Percentiles rank a stretch among this genome's conserved stretches.
Conservation (phyloP, 2,888 invertebrate species). For the Rotaria sp. region DNA sequence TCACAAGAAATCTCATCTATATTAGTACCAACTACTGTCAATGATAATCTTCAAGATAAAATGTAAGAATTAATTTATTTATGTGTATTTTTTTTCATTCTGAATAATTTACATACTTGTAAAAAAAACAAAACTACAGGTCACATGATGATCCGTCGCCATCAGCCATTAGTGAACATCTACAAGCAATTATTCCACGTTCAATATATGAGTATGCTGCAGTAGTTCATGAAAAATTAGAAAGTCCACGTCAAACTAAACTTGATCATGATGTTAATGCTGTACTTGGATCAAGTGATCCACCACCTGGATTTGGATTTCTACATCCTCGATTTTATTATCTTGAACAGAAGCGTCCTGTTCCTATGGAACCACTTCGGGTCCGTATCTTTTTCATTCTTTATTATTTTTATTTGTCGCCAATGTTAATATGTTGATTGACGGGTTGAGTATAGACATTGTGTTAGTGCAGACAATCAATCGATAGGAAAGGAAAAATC, state of each 20-base stretch:
- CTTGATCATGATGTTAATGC: constrained; percentile 3
- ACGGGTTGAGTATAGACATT: background rate
- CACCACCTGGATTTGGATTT: constrained; percentile 39
- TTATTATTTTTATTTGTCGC: background rate
- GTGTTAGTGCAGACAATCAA: background rate
- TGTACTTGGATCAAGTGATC: constrained; percentile 35
- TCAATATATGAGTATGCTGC: background rate
- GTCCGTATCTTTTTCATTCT: constrained; percentile 42
- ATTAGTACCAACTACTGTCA: background rate
- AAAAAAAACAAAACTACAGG: background rate
- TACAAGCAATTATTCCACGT: background rate
- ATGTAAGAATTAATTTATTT: background rate
- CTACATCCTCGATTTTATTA: constrained; percentile 45
- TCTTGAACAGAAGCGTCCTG: constrained; percentile 47
- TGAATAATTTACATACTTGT: background rate
- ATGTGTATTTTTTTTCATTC: background rate
- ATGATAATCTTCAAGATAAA: background rate
- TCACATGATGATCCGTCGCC: background rate
- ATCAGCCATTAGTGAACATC: background rate
- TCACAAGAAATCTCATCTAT: background rate
- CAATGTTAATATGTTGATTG: background rate
- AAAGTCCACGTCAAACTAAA: background rate
- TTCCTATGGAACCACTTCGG: constrained; percentile 50
- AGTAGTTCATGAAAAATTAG: background rate
- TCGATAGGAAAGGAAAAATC: background rate